phyloP scores from a whole-genome alignment of 2,113 vertebrate species.

The Sander vitreus region DNA sequence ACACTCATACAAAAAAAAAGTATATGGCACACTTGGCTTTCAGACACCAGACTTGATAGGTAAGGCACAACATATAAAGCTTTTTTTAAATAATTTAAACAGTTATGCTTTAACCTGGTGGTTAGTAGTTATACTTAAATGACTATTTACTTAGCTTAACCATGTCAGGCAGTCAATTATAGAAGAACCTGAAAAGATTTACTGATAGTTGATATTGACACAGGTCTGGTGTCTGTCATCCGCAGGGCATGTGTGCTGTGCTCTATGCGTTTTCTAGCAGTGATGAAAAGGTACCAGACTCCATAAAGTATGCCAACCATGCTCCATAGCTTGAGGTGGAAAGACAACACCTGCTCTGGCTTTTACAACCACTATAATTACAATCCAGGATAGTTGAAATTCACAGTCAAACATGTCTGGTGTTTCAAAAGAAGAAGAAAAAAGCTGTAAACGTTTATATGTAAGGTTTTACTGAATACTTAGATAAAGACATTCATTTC shows the following conservation, averaged over 20 bases:
- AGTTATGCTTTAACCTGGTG: constrained; percentile 33
- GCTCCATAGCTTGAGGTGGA: constrained; percentile 65
- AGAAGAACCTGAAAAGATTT: constrained; percentile 55
- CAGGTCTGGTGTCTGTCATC: constrained; percentile 58
- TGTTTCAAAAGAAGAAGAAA: constrained; percentile 54
- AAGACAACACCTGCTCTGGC: constrained; percentile 74
- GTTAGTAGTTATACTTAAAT: constrained; percentile 53
- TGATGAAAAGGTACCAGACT: constrained; percentile 73
- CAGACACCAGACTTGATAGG: constrained; percentile 59
- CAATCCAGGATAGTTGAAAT: constrained; percentile 69
- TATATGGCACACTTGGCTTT: constrained; percentile 57
- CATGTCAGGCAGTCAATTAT: constrained; percentile 41
- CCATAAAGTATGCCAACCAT: constrained; percentile 69
- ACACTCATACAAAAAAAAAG: constrained; percentile 53
- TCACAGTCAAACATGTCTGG: constrained; percentile 65
- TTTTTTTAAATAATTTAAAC: constrained; percentile 30
- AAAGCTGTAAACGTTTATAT: constrained; percentile 57
- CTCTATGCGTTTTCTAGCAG: constrained; percentile 56
- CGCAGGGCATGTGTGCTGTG: constrained; percentile 56
- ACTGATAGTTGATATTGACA: constrained; percentile 50
- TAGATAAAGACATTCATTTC: constrained; percentile 72
- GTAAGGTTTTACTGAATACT: constrained; percentile 71
- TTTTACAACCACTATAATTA: constrained; percentile 80
- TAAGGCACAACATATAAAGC: constrained; percentile 35
- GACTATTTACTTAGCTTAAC: constrained; percentile 41